Conservation (phyloP, 2,113 vertebrate genomes). For the Gallinago paraguaiae region DNA sequence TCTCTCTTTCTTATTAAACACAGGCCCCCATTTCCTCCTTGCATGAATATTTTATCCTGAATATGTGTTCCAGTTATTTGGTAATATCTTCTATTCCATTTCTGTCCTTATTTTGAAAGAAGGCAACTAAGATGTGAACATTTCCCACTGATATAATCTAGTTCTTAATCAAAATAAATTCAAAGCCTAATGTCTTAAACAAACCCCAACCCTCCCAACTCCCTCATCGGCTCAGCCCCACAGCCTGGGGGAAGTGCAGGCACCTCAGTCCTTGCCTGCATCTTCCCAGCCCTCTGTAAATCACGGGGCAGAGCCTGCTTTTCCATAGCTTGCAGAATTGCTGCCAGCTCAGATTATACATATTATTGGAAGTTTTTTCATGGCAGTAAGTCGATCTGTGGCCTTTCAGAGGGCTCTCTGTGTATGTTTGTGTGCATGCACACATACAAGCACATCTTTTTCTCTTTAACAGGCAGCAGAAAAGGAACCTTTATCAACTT, state of each 20-base stretch:
- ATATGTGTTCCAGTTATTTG: constrained; percentile 58
- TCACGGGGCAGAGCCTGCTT: background rate
- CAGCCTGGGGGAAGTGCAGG: background rate
- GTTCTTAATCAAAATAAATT: background rate
- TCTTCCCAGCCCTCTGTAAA: background rate
- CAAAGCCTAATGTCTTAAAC: background rate
- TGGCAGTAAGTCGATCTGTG: background rate
- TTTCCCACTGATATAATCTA: background rate
- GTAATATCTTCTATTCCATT: constrained; percentile 27
- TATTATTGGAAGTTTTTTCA: background rate
- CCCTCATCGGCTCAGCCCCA: background rate
- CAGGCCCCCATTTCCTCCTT: constrained; percentile 51
- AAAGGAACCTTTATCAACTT: background rate
- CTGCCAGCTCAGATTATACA: background rate
- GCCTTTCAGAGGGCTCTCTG: background rate
- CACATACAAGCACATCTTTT: background rate
- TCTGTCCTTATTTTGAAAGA: constrained; percentile 27
- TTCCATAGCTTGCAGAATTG: background rate
- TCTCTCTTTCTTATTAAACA: constrained; percentile 63
- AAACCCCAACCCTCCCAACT: background rate
- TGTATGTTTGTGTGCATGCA: background rate
- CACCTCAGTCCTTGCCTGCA: too few species aligned
- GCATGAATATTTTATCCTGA: constrained; percentile 77
- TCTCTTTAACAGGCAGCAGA: background rate
- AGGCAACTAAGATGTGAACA: background rate